Evolutionary conservation across 2,113 vertebrate genomes (phyloP), one percentile per base, ranked within the genome.

Genomic region (Hyaena hyaena): DNA sequence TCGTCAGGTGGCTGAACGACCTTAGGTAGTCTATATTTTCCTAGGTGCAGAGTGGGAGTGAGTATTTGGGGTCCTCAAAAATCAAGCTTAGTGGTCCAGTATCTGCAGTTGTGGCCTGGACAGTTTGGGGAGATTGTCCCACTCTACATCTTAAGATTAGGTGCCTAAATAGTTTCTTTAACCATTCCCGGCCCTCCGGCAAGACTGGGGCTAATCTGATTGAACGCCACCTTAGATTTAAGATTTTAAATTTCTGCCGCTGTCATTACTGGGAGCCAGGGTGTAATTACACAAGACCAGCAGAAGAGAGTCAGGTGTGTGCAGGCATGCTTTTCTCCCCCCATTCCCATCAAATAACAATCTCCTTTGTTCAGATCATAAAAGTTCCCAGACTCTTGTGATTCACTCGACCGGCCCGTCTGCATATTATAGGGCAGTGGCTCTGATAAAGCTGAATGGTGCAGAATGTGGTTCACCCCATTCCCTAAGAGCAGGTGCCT

Each of bases 181-280:
- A 83, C n/a, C 88, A 81, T 90, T 39, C 28, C 61, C 35, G 95
- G 35, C 90, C 96, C 92, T 97, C 84, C 74, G 94, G 95, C 35
- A 10, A 97, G 69, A 50, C 9, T 68, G 31, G 87, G 61, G 84
- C 50, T 96, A 69, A 97, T 98, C 96, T 98, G 92, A 97, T 97
- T 82, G 50, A 77, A 65, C 68, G 35, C 14, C 90, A 88, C 61
- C 86, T 92, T 66, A 97, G 66, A 74, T 88, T 83, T 88, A 95
- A 96, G 93, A 95, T 95, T 92, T 95, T 65, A 79, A 89, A 96
- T 89, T 93, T 96, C 80, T 96, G 80, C 31, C 92, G 48, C 87
- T 97, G 48, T 97, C 85, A 97, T 98, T 98, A 98, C 31, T 81
- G 84, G 87, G 83, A 97, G 81, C 53, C 90, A 88, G 88, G 84